Base-by-base conservation (phyloP, 2,797 vertebrate genomes). In the Rhabdophis nuchalis region DNA sequence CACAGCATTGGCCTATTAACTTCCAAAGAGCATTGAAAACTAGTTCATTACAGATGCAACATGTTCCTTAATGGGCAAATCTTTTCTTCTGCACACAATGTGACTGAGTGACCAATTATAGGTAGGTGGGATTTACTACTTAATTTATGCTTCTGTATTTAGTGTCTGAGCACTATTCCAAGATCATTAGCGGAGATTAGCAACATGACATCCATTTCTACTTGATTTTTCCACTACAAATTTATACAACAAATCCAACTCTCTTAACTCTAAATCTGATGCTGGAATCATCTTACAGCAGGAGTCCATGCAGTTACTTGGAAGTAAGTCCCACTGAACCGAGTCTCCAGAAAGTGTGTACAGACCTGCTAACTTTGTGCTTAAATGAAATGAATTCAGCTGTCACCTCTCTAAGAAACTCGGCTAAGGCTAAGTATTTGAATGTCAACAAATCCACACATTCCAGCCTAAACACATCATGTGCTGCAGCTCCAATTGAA, bases 371-470 rank as follows among this genome's bases (percentile, higher is more conserved):
- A 57, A 32, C 86, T 87, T 90, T 90, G 89, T 36, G 27, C 27
- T 61, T 29, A 23, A 88, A 50, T 54, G 89, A 88, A 87, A 90
- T 36, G n/a, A 85, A 93, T 46, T 41, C 89, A 23, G 29, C 89
- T 52, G 85, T 82, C 85, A 41, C 36, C 41, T 89, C 61, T 77
- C 64, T 92, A 89, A 77, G 36, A 60, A 92, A 61, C 64, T 52
- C 56, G 1, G 61, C 41, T 29, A 11, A 85, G 58, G 52, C 16
- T 5, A 86, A 92, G n/a, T 88, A 88, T 88, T 88, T 53, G 89
- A 87, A 90, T 60, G 92, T 88, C 89, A 93, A 93, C 89, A 93
- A 92, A 90, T 46, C 64, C 54, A 85, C 86, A 85, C 92, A 88
- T 85, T 93, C 89, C 92, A 88, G 89, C 85, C 89, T 61, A 87